Conservation (phyloP, 2,888 invertebrate species). For the Leucozona laternaria region DNA sequence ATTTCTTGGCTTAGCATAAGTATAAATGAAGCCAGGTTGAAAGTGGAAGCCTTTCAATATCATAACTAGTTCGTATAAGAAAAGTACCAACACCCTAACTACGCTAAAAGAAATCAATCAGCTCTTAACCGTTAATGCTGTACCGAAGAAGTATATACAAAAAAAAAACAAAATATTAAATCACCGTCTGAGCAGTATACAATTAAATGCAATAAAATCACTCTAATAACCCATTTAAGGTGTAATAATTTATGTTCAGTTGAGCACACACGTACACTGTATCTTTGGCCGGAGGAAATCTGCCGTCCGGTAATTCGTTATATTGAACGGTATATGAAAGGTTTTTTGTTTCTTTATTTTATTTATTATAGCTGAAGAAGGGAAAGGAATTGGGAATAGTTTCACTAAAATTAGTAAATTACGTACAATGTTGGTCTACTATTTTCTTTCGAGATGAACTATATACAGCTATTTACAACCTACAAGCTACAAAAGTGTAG, state of each 20-base stretch:
- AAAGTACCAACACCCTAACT: constrained; percentile 53
- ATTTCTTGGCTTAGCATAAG: constrained; percentile 16
- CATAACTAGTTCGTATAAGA: constrained; percentile 13
- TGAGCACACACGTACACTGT: constrained; percentile 32
- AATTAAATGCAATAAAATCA: constrained; percentile 65
- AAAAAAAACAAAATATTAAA: constrained; percentile 19
- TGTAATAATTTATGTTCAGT: constrained; percentile 50
- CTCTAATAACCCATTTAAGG: constrained; percentile 62
- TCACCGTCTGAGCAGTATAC: constrained; percentile 21
- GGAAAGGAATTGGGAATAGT: constrained; percentile 3
- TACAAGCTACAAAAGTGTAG: neutral
- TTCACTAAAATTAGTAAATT: constrained; percentile 1
- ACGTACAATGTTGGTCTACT: constrained; percentile 3
- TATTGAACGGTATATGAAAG: neutral
- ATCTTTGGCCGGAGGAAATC: constrained; percentile 1
- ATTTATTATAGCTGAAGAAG: neutral
- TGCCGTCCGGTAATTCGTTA: constrained; percentile 19
- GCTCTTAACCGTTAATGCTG: constrained; percentile 14
- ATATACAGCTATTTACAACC: neutral
- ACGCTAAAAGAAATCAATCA: constrained; percentile 63
- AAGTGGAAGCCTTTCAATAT: constrained; percentile 60
- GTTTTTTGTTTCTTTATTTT: constrained; percentile 3
- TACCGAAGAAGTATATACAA: neutral
- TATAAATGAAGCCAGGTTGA: neutral
- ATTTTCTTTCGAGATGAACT: constrained; percentile 11